Conservation (phyloP, 2,113 vertebrate genomes). For the Pomatostomus ruficeps region DNA sequence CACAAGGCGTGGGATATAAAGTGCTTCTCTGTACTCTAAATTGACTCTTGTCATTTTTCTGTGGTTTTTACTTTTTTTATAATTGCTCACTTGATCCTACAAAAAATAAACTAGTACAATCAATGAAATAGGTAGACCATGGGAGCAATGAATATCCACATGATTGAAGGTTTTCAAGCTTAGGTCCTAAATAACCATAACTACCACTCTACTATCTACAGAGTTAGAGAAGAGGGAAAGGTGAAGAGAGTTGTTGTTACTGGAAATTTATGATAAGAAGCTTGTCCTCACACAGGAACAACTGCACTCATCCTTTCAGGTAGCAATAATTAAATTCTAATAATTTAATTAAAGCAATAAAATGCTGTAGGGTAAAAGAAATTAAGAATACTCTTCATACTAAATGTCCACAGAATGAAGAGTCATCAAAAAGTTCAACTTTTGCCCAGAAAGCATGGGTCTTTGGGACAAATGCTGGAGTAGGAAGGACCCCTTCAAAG, state of each 20-base stretch:
- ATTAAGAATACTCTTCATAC: neutral
- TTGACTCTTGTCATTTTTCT: neutral
- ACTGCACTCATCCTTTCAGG: neutral
- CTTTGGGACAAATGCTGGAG: neutral
- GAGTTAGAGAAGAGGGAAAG: neutral
- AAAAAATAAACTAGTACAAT: conserved; percentile 4
- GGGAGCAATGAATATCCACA: conserved; percentile 28
- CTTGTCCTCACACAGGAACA: neutral
- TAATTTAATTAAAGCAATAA: neutral
- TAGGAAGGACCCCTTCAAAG: neutral
- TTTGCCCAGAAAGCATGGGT: neutral
- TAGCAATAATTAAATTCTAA: neutral
- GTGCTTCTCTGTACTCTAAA: neutral
- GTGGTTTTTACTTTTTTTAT: conserved; percentile 23
- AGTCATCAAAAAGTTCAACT: neutral
- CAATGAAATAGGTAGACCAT: conserved; percentile 4
- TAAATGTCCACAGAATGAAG: neutral
- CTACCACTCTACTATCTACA: neutral
- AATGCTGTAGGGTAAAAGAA: neutral
- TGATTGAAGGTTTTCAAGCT: conserved; percentile 22
- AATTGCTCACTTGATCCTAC: conserved; percentile 19
- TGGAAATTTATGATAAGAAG: neutral
- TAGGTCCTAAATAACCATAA: conserved; percentile 30
- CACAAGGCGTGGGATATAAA: accelerated
- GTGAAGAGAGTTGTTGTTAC: neutral